Percentiles rank a stretch among this genome's conserved stretches.
These are phyloP conservation scores for Sebastes hubbsi DNA, from an alignment of 2,797 vertebrate genomes.

Conservation along the genomic window DNA sequence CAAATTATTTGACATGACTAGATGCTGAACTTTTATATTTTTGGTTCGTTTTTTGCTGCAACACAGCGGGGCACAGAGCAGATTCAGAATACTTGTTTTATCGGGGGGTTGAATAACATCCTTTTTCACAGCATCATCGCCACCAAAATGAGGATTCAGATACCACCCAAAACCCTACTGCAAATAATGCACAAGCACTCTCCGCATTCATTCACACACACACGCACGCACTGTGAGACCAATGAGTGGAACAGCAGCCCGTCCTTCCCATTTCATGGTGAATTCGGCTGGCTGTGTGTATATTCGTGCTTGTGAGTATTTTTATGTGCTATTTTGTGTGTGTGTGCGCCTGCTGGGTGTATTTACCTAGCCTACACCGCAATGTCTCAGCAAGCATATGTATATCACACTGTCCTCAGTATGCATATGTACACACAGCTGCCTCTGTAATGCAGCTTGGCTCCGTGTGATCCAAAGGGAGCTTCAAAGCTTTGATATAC, in stretches of 20 bases:
- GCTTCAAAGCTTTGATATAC: conserved; percentile 53
- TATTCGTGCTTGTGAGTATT: conserved; percentile 32
- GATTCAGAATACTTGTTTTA: conserved; percentile 13
- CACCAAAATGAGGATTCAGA: neutral
- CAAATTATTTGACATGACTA: neutral
- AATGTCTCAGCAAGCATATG: conserved; percentile 63
- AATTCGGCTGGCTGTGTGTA: conserved; percentile 42
- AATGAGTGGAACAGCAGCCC: conserved; percentile 58
- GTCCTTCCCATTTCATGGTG: conserved; percentile 65
- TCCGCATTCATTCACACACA: conserved; percentile 1
- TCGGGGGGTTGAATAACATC: neutral
- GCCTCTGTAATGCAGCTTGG: conserved; percentile 47
- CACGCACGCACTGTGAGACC: conserved; percentile 35
- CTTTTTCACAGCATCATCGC: neutral
- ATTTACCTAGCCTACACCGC: conserved; percentile 54
- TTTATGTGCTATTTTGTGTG: conserved; percentile 33
- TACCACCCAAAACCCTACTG: neutral
- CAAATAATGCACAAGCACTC: conserved; percentile 6
- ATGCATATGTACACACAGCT: conserved; percentile 66
- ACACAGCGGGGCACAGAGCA: neutral
- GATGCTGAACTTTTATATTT: conserved; percentile 1
- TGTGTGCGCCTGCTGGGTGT: conserved; percentile 52
- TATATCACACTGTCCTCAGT: conserved; percentile 61
- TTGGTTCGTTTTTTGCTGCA: neutral
- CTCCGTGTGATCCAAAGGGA: conserved; percentile 50